Conservation (phyloP, 2,888 invertebrate genomes). For the Listrodromus nycthemerus region DNA sequence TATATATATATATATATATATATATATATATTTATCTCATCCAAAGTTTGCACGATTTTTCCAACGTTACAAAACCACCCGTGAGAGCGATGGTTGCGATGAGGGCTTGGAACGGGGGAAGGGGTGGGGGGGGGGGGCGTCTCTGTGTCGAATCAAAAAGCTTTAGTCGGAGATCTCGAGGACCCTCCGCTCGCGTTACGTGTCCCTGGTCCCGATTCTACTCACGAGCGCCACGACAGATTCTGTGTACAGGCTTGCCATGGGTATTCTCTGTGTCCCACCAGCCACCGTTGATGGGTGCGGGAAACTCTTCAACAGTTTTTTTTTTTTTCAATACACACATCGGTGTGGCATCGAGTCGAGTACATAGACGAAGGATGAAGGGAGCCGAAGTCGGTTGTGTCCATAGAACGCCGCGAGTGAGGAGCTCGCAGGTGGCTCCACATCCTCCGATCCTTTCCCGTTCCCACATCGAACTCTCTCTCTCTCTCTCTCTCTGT, state of each 20-base stretch:
- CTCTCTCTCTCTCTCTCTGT: conserved; percentile 4
- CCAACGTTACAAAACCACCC: not conserved
- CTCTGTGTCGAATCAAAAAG: conserved; percentile 65
- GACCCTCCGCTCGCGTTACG: conserved; percentile 70
- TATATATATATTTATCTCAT: not conserved
- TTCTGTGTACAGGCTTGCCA: conserved; percentile 4
- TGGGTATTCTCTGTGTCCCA: conserved; percentile 1
- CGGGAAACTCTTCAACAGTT: conserved; percentile 14
- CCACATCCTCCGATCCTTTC: conserved; percentile 36
- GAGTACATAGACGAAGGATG: conserved; percentile 12
- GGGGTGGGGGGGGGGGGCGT: not conserved
- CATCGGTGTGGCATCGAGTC: conserved; percentile 19
- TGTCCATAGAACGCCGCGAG: conserved; percentile 30
- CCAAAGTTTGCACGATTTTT: conserved; percentile 7
- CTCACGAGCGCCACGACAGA: not conserved
- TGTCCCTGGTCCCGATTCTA: conserved; percentile 31
- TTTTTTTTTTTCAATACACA: conserved; percentile 21
- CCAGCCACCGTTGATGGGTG: conserved; percentile 4
- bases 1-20: not conserved
- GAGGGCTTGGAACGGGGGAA: not conserved
- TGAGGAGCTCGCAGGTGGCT: conserved; percentile 40
- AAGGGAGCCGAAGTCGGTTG: conserved; percentile 9
- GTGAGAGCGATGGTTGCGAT: not conserved
- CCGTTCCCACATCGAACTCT: not conserved
- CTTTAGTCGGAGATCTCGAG: conserved; percentile 72